A percentile compares a stretch with the other conserved stretches of the same genome.
phyloP scores from a whole-genome alignment of 1,140 invertebrate genomes.

The Aleiodes sp. region DNA sequence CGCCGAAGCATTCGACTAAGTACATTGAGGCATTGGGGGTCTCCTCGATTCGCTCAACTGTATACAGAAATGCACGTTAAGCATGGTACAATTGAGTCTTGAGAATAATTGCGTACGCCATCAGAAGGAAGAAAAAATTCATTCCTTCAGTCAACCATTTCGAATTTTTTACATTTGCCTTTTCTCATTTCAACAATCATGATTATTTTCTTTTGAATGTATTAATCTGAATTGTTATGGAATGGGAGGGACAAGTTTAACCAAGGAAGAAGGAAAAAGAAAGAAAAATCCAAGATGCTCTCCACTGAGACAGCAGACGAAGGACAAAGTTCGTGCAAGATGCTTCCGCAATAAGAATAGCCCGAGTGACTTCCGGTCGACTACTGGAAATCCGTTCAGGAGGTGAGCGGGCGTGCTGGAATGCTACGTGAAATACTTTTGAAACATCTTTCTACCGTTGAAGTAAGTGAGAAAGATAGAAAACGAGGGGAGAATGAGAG shows the following conservation, averaged over 20 bases:
- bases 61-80: background rate
- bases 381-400: conserved; percentile 37
- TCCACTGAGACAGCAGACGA: background rate
- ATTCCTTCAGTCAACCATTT: background rate
- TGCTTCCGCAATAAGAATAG: conserved; percentile 43
- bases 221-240: no score
- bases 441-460: conserved; percentile 27
- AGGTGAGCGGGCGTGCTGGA: background rate
- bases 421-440: conserved; percentile 38
- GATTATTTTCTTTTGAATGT: no score
- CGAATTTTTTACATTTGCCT: background rate
- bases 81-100: background rate
- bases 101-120: conserved; percentile 5
- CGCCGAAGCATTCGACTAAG: background rate
- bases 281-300: background rate
- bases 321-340: conserved; percentile 40
- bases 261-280: background rate
- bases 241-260: no score
- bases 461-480: conserved; percentile 13
- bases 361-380: conserved; percentile 14
- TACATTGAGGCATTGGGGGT: background rate
- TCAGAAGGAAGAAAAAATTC: no score
- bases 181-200: no score
- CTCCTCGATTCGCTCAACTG: background rate
- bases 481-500: background rate